Percentiles rank a stretch among this genome's conserved stretches.
Evolutionary conservation across 2,888 invertebrate species (phyloP).

Genomic region (Drosophila hawaiiensis): DNA sequence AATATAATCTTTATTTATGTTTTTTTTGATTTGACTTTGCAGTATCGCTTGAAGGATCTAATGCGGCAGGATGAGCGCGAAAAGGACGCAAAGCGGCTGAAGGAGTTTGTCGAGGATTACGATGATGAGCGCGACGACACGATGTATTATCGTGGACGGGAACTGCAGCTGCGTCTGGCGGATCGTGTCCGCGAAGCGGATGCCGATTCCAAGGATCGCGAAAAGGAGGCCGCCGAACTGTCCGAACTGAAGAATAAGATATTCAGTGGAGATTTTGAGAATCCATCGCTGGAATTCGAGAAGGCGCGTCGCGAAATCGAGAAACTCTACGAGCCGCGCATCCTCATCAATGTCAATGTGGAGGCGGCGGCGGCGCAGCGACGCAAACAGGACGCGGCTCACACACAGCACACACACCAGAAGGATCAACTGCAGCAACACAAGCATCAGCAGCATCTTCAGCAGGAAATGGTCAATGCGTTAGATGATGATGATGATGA

Average conservation of each 20-base stretch:
- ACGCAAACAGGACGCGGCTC: slow-evolving; percentile 86
- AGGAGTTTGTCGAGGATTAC: slow-evolving; percentile 99
- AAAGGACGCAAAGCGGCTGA: slow-evolving; percentile 96
- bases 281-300: slow-evolving; percentile 89
- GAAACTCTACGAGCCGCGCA: slow-evolving; percentile 93
- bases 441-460: slow-evolving; percentile 34
- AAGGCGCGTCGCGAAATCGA: slow-evolving; percentile 91
- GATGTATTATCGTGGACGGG: slow-evolving; percentile 96
- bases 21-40: slow-evolving; percentile 4
- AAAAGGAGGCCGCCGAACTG: slow-evolving; percentile 94
- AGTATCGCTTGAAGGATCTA: slow-evolving; percentile 92
- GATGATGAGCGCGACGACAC: slow-evolving; percentile 99
- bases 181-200: slow-evolving; percentile 98
- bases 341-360: slow-evolving; percentile 89
- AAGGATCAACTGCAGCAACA: slow-evolving; percentile 9
- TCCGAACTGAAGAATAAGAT: slow-evolving; percentile 93
- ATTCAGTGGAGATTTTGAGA: slow-evolving; percentile 88
- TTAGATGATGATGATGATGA: slow-evolving; percentile 20
- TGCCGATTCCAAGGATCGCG: slow-evolving; percentile 94
- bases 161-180: slow-evolving; percentile 94
- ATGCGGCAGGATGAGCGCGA: slow-evolving; percentile 94
- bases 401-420: slow-evolving; percentile 2
- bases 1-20: neutral
- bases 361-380: slow-evolving; percentile 87
- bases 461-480: slow-evolving; percentile 76